Conservation (phyloP, 1,140 invertebrate species). For the Rhopalosiphum maidis region DNA sequence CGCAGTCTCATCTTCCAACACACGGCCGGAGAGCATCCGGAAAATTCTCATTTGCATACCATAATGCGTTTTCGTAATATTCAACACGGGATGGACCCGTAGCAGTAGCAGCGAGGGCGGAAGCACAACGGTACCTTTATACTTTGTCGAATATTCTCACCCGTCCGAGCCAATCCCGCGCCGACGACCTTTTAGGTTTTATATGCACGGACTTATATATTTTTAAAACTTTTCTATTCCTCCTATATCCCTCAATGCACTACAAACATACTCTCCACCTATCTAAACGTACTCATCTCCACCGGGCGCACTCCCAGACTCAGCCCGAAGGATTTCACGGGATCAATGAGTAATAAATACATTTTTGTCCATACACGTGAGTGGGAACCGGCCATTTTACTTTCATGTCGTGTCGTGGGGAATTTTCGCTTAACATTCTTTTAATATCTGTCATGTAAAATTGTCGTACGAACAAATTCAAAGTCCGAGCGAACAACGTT, state of each 20-base stretch:
- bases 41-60: slow-evolving; percentile 55
- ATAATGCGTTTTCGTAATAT: slow-evolving; percentile 52
- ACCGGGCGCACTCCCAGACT: neutral
- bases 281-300: neutral
- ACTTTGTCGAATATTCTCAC: neutral
- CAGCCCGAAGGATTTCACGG: neutral
- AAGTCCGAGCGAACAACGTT: neutral
- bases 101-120: neutral
- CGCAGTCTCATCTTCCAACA: neutral
- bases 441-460: neutral
- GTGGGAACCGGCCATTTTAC: neutral
- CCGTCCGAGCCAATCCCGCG: too few relatives aligned
- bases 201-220: slow-evolving; percentile 25
- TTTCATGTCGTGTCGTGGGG: neutral
- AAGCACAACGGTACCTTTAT: neutral
- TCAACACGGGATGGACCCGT: slow-evolving; percentile 1
- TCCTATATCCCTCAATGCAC: neutral
- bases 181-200: neutral
- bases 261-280: neutral
- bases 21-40: slow-evolving; percentile 22
- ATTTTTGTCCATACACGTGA: neutral
- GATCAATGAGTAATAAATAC: neutral
- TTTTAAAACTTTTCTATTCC: slow-evolving; percentile 13
- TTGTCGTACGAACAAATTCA: neutral
- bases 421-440: neutral